Percentiles rank a stretch among this genome's conserved stretches.
Conservation (phyloP, 2,888 invertebrate species). For the Teinopalpus imperialis region DNA sequence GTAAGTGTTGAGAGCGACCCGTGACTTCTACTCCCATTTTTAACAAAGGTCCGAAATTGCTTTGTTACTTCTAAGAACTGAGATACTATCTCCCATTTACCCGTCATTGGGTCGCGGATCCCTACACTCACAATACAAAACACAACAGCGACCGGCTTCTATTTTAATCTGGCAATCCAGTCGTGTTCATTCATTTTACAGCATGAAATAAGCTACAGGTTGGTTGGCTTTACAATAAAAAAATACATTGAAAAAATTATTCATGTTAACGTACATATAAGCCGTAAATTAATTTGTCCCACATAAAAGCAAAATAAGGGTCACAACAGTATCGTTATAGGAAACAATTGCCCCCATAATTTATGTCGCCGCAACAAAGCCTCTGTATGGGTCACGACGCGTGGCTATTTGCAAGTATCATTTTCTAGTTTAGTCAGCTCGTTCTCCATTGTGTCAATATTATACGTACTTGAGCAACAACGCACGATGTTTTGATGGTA, state of each 20-base stretch:
- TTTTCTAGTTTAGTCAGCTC: slow-evolving; percentile 55
- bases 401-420: slow-evolving; percentile 58
- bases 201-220: no score
- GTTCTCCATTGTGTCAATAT: slow-evolving; percentile 18
- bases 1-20: no score
- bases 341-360: slow-evolving; percentile 70
- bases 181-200: no score
- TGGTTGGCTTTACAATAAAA: no score
- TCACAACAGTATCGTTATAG: slow-evolving; percentile 54
- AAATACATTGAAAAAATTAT: background rate
- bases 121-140: no score
- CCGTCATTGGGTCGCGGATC: no score
- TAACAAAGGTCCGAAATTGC: no score
- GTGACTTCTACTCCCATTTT: no score
- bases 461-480: slow-evolving; percentile 15
- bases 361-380: slow-evolving; percentile 57
- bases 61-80: no score
- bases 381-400: slow-evolving; percentile 46
- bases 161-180: no score
- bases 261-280: slow-evolving; percentile 10
- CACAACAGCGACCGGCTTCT: no score
- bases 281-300: slow-evolving; percentile 15
- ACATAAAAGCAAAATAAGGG: slow-evolving; percentile 31
- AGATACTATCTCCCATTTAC: no score
- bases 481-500: background rate